Conservation (phyloP, 2,113 vertebrate genomes). For the Passer montanus region DNA sequence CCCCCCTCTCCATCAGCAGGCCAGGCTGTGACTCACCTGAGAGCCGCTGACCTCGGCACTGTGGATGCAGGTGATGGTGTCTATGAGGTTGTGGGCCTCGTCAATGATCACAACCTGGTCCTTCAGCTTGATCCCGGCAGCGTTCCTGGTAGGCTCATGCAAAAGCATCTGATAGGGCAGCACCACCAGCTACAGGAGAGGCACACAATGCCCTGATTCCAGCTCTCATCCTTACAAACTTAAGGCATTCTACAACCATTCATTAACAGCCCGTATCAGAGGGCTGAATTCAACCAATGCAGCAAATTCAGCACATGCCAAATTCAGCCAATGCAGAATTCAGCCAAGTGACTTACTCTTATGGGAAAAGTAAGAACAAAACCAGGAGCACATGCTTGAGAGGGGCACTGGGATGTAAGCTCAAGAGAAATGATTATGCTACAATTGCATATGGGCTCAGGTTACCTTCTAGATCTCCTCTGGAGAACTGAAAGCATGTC, state of each 20-base stretch:
- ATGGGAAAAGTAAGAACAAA: background rate
- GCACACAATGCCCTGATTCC: background rate
- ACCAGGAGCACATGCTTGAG: background rate
- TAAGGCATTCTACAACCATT: background rate
- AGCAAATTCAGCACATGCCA: no score
- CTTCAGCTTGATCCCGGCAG: conserved; percentile 89
- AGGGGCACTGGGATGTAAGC: background rate
- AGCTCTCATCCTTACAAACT: background rate
- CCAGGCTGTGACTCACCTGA: conserved; percentile 82
- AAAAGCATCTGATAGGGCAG: conserved; percentile 95
- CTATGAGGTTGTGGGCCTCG: conserved; percentile 95
- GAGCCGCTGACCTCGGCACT: conserved; percentile 85
- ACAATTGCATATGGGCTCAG: background rate
- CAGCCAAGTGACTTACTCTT: background rate
- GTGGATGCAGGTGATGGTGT: conserved; percentile 90
- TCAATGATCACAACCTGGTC: conserved; percentile 94
- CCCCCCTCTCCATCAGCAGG: background rate
- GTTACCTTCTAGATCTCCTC: background rate
- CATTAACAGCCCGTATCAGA: background rate
- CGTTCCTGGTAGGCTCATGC: conserved; percentile 86
- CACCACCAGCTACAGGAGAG: conserved; percentile 86
- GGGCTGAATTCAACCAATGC: background rate
- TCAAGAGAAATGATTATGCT: background rate
- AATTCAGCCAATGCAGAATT: background rate
- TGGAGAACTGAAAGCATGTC: background rate